These are phyloP conservation scores for Zaprionus gabonicus DNA, from an alignment of 1,140 invertebrate genomes.

Conservation along the genomic window DNA sequence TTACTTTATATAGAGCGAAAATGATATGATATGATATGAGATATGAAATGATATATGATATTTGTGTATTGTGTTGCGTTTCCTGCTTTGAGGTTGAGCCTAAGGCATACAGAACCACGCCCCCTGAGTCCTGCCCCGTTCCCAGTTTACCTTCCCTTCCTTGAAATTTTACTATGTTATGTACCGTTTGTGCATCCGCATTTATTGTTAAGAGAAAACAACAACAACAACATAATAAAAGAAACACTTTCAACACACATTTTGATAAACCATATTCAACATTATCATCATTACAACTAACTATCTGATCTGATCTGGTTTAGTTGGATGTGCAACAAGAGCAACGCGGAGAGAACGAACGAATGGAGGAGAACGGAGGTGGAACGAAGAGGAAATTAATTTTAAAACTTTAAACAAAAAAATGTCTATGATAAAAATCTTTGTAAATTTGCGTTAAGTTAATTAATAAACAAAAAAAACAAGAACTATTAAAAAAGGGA, in stretches of 20 bases:
- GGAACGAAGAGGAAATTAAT: conserved; percentile 2
- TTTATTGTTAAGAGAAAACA: conserved; percentile 58
- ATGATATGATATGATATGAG: not conserved
- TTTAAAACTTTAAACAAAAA: conserved; percentile 36
- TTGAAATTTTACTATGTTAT: conserved; percentile 45
- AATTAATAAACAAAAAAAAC: conserved; percentile 61
- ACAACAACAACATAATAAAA: conserved; percentile 35
- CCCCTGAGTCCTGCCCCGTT: no score
- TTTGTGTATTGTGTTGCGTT: conserved; percentile 34
- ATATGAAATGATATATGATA: not conserved
- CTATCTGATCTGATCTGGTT: conserved; percentile 5
- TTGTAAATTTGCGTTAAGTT: conserved; percentile 82
- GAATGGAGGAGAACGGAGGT: not conserved
- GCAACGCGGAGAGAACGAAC: conserved; percentile 1
- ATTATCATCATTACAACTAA: not conserved
- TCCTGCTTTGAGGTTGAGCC: conserved; percentile 62
- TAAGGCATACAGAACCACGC: conserved; percentile 25
- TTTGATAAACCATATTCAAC: not conserved
- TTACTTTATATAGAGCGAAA: conserved; percentile 1
- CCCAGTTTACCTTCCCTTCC: not conserved
- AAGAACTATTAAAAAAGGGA: conserved; percentile 43
- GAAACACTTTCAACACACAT: conserved; percentile 25
- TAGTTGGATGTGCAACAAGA: not conserved
- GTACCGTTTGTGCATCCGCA: conserved; percentile 55
- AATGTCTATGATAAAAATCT: conserved; percentile 61